A percentile compares a stretch with the other conserved stretches of the same genome.
phyloP scores from a whole-genome alignment of 2,888 invertebrate species.

The Iphiclides podalirius region DNA sequence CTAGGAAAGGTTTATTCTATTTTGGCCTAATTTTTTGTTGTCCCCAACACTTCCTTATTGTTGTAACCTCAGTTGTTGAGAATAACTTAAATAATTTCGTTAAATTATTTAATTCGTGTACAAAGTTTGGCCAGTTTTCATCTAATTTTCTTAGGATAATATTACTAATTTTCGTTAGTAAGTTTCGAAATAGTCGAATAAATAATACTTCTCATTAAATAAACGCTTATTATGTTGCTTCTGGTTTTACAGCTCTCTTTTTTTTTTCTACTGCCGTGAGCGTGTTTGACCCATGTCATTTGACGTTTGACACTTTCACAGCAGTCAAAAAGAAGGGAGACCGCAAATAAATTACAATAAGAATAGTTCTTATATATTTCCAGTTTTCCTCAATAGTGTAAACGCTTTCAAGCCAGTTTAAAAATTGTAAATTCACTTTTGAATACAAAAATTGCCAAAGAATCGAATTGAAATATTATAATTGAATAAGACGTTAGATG shows the following conservation, averaged over 20 bases:
- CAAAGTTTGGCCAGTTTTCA: conserved; percentile 62
- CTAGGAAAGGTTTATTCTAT: conserved; percentile 35
- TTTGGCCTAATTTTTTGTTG: conserved; percentile 47
- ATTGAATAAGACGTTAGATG: conserved; percentile 42
- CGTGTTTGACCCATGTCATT: background rate
- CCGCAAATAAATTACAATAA: conserved; percentile 46
- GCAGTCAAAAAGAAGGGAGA: conserved; percentile 36
- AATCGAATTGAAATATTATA: conserved; percentile 64
- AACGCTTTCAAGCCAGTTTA: conserved; percentile 63
- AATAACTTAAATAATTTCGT: conserved; percentile 18
- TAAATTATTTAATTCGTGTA: conserved; percentile 24
- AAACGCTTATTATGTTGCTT: conserved; percentile 69
- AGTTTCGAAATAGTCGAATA: conserved; percentile 53
- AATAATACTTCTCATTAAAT: conserved; percentile 58
- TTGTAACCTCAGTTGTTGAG: conserved; percentile 41
- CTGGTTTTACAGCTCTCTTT: conserved; percentile 34
- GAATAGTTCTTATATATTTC: conserved; percentile 63
- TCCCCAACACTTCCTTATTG: conserved; percentile 35
- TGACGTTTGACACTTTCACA: conserved; percentile 27
- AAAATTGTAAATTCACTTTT: conserved; percentile 78
- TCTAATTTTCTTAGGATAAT: conserved; percentile 47
- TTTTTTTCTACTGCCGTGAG: conserved; percentile 31
- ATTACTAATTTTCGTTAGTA: conserved; percentile 50
- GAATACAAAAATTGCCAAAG: conserved; percentile 77
- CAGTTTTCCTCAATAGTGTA: conserved; percentile 70